Conservation (phyloP, 2,888 invertebrate genomes). For the Sminthurides aquaticus region DNA sequence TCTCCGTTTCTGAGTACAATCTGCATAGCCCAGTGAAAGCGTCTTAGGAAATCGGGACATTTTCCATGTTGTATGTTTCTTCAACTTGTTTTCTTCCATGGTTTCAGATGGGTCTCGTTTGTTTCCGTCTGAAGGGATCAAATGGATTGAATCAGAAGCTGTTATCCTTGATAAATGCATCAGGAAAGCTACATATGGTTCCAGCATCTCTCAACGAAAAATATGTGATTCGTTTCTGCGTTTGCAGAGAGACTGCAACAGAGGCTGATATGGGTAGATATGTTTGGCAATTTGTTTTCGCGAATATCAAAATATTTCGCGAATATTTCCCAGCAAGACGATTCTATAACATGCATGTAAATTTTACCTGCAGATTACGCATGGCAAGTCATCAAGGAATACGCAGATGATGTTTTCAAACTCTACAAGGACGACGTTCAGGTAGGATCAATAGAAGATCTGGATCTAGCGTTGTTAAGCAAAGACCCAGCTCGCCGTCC, state of each 20-base stretch:
- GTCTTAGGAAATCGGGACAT: neutral
- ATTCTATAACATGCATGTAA: too few relatives aligned
- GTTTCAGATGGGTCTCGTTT: slow-evolving; percentile 62
- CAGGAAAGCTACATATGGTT: slow-evolving; percentile 78
- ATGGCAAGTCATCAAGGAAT: slow-evolving; percentile 56
- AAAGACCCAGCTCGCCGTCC: slow-evolving; percentile 18
- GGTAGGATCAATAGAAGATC: slow-evolving; percentile 25
- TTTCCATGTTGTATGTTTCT: slow-evolving; percentile 9
- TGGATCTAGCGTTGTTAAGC: neutral
- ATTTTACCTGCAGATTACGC: slow-evolving; percentile 52
- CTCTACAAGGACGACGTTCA: slow-evolving; percentile 11
- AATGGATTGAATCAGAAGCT: slow-evolving; percentile 69
- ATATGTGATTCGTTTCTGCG: slow-evolving; percentile 71
- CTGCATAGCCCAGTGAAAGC: neutral
- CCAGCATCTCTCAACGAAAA: slow-evolving; percentile 68
- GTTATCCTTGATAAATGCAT: slow-evolving; percentile 70
- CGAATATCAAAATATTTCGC: too few relatives aligned
- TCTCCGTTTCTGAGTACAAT: neutral
- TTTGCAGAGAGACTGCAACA: slow-evolving; percentile 67
- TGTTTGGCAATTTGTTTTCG: neutral
- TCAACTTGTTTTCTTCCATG: too few relatives aligned
- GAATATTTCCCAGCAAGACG: too few relatives aligned
- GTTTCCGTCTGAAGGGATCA: slow-evolving; percentile 64
- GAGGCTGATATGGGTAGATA: slow-evolving; percentile 49
- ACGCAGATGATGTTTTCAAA: slow-evolving; percentile 53